Percentiles rank a stretch among this genome's conserved stretches.
Conservation (phyloP, 2,888 invertebrate genomes). For the Netelia fuscicornis region DNA sequence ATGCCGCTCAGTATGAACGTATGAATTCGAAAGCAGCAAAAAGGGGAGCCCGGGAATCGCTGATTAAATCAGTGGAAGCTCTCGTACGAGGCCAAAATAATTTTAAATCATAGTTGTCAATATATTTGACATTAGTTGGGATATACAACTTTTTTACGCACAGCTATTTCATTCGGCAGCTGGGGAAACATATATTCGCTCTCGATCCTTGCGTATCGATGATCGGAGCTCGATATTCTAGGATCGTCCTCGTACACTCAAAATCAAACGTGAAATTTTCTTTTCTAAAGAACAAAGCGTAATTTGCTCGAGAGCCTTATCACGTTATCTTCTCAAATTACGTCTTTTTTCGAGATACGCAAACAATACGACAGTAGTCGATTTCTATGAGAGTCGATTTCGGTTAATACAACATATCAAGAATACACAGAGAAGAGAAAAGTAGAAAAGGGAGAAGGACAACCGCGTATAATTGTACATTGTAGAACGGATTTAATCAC, state of each 20-base stretch:
- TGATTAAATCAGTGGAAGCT: slow-evolving; percentile 57
- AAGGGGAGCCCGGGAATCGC: slow-evolving; percentile 65
- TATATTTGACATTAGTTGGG: background rate
- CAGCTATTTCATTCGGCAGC: slow-evolving; percentile 35
- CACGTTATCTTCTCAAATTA: slow-evolving; percentile 17
- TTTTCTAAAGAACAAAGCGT: background rate
- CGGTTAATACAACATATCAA: slow-evolving; percentile 33
- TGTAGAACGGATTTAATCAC: slow-evolving; percentile 30
- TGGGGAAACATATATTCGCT: slow-evolving; percentile 19
- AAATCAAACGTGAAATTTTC: slow-evolving; percentile 12
- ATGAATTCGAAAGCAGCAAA: slow-evolving; percentile 77
- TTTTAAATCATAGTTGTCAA: slow-evolving; percentile 37
- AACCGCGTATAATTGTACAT: background rate
- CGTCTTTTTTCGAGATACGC: background rate
- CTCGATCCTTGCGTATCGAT: slow-evolving; percentile 56
- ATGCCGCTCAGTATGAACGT: slow-evolving; percentile 84
- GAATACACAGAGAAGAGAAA: slow-evolving; percentile 37
- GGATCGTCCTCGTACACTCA: slow-evolving; percentile 60
- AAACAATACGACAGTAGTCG: background rate
- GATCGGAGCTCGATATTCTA: slow-evolving; percentile 61
- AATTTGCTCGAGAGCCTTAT: slow-evolving; percentile 7
- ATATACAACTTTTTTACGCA: slow-evolving; percentile 17
- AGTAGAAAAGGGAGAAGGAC: background rate
- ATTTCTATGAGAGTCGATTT: slow-evolving; percentile 24
- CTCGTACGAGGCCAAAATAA: slow-evolving; percentile 58